Evolutionary conservation across 2,113 vertebrate genomes (phyloP), one percentile per base, ranked within the genome.

Genomic region (Chitala chitala): DNA sequence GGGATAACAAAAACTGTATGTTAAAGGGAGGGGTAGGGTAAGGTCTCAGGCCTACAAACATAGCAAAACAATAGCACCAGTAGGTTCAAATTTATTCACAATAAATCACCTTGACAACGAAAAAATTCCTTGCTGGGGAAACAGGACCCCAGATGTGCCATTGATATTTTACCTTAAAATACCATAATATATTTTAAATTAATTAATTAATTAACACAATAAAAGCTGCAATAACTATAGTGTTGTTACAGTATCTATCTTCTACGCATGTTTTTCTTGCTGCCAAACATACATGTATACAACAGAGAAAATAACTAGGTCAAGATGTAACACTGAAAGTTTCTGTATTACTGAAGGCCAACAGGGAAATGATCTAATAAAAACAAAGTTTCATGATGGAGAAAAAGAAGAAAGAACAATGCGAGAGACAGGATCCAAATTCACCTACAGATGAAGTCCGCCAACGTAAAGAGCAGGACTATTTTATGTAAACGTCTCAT

Each of bases 301-400:
- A n/a, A n/a, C n/a, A n/a, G n/a, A n/a, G 58, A 61, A 15, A 29
- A 31, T 58, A 9, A 61, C n/a, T 61, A 10, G 20, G 36, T 5
- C 8, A 5, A 63, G 31, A 63, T 15, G 10, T 33, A 38, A 17
- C 58, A 33, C 12, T 6, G 58, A 61, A 17, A 61, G 12, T 36
- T 2, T 4, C 31, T 17, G 13, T 6, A 31, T 61, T 61, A 13
- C 59, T 38, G 59, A 33, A 6, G 17, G 15, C 59, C 29, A 63
- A 33, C 59, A 38, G 59, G 33, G 59, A 63, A 63, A 63, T n/a
- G 33, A 63, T 36, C 6, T 63, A 63, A 63, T 63, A 63, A 63
- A 63, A 36, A 29, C n/a, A 3, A 2, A 20, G n/a, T 63, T 63
- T 63, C 17, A 63, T 63, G 33, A 29, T 24, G 24, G 24, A 68